Percentiles rank a stretch among this genome's conserved stretches.
These are phyloP conservation scores for Azorinus chamasolen DNA, from an alignment of 2,888 invertebrate species.

Conservation along the genomic window DNA sequence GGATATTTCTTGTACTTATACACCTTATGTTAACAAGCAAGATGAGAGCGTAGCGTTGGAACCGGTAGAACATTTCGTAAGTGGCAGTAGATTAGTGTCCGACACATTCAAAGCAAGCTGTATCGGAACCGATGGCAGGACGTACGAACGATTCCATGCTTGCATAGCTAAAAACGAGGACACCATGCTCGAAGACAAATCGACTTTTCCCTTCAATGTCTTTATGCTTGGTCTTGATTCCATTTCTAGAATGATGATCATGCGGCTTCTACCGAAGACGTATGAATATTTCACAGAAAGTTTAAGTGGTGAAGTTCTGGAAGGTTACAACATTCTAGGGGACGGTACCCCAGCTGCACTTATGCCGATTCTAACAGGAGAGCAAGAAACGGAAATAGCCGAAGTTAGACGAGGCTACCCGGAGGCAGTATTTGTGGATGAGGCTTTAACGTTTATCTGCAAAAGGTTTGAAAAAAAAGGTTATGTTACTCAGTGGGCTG, in stretches of 20 bases:
- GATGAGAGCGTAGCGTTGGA: slow-evolving; percentile 67
- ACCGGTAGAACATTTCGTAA: slow-evolving; percentile 69
- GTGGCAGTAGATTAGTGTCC: slow-evolving; percentile 70
- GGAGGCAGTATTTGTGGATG: slow-evolving; percentile 90
- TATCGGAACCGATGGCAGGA: slow-evolving; percentile 78
- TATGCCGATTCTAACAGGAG: slow-evolving; percentile 94
- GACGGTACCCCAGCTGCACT: slow-evolving; percentile 89
- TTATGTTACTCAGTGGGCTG: slow-evolving; percentile 92
- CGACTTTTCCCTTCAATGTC: slow-evolving; percentile 88
- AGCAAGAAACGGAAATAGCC: slow-evolving; percentile 93
- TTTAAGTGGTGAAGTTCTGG: slow-evolving; percentile 88
- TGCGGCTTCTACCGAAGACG: slow-evolving; percentile 82
- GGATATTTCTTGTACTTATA: slow-evolving; percentile 88
- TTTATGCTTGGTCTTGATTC: slow-evolving; percentile 96
- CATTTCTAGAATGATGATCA: slow-evolving; percentile 91
- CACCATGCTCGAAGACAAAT: slow-evolving; percentile 13
- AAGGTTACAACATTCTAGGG: slow-evolving; percentile 88
- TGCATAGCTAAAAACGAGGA: slow-evolving; percentile 86
- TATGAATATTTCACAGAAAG: slow-evolving; percentile 77
- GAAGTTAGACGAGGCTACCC: slow-evolving; percentile 92
- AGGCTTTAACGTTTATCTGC: slow-evolving; percentile 92
- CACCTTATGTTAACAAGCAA: slow-evolving; percentile 83
- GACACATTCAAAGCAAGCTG: slow-evolving; percentile 84
- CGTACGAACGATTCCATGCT: slow-evolving; percentile 91
- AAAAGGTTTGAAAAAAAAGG: slow-evolving; percentile 89